These are phyloP conservation scores for Euwallacea similis DNA, from an alignment of 1,140 invertebrate species.

Conservation along the genomic window DNA sequence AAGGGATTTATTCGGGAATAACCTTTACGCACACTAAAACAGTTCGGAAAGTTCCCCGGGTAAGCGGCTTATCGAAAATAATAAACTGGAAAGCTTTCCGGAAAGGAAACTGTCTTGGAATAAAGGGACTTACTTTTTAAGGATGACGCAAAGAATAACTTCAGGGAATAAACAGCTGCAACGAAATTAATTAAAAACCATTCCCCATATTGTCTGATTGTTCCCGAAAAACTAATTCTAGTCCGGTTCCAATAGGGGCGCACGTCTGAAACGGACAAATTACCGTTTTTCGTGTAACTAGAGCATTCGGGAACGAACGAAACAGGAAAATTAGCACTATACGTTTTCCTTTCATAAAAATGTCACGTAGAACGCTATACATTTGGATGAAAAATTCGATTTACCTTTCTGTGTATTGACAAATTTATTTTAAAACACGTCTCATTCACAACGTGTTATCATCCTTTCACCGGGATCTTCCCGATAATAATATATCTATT, in stretches of 20 bases:
- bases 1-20: slow-evolving; percentile 38
- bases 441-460: slow-evolving; percentile 16
- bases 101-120: slow-evolving; percentile 15
- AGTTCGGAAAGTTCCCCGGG: slow-evolving; percentile 35
- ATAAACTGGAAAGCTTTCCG: slow-evolving; percentile 36
- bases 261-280: slow-evolving; percentile 14
- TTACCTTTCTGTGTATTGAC: slow-evolving; percentile 23
- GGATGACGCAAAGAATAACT: not conserved
- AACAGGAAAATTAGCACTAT: slow-evolving; percentile 24
- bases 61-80: slow-evolving; percentile 42
- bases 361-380: slow-evolving; percentile 27
- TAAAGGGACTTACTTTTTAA: slow-evolving; percentile 26
- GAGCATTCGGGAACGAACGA: slow-evolving; percentile 2
- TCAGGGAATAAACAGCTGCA: too few species aligned
- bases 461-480: not conserved
- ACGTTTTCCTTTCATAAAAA: slow-evolving; percentile 25
- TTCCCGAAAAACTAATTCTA: not conserved
- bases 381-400: slow-evolving; percentile 25
- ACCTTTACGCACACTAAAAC: slow-evolving; percentile 40
- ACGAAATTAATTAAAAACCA: too few species aligned
- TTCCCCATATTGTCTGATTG: not conserved
- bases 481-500: too few species aligned
- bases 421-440: slow-evolving; percentile 34
- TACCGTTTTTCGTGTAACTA: slow-evolving; percentile 13
- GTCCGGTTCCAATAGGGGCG: not conserved